Evolutionary conservation across 2,113 vertebrate genomes (phyloP).

Genomic region (Oryzias melastigma): DNA sequence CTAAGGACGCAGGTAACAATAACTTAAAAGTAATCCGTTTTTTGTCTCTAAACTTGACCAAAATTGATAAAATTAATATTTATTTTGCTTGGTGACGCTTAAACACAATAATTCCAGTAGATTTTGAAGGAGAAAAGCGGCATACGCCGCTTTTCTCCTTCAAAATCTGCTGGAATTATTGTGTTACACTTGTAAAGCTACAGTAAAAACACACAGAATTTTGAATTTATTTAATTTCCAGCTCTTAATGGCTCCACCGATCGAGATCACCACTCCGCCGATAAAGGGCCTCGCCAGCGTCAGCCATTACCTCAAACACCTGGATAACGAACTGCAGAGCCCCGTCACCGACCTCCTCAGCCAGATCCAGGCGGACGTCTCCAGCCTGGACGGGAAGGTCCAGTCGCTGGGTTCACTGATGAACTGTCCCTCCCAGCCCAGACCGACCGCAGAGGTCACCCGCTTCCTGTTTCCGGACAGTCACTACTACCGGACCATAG

Average conservation of each 20-base stretch:
- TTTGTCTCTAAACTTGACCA: too few relatives aligned
- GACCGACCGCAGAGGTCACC: fast-evolving
- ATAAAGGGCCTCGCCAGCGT: slow-evolving; percentile 68
- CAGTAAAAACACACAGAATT: too few relatives aligned
- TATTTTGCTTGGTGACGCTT: too few relatives aligned
- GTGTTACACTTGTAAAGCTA: too few relatives aligned
- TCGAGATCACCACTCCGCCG: slow-evolving; percentile 18
- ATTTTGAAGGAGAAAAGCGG: too few relatives aligned
- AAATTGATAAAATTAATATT: too few relatives aligned
- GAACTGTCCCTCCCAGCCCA: slow-evolving; percentile 54
- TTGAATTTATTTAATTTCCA: not conserved
- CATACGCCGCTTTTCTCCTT: too few relatives aligned
- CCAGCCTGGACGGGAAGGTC: slow-evolving; percentile 71
- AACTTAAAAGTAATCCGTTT: too few relatives aligned
- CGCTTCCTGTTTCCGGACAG: slow-evolving; percentile 17
- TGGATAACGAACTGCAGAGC: slow-evolving; percentile 70
- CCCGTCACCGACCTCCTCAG: slow-evolving; percentile 42
- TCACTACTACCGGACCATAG: slow-evolving; percentile 23
- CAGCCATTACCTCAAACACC: slow-evolving; percentile 65
- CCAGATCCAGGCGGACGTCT: slow-evolving; percentile 77
- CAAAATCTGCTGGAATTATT: too few relatives aligned
- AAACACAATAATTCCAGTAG: too few relatives aligned
- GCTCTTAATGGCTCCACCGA: not conserved
- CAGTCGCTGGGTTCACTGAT: slow-evolving; percentile 50
- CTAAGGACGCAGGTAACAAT: not conserved